Percentiles rank a stretch among this genome's conserved stretches.
These are phyloP conservation scores for Spheniscus humboldti DNA, from an alignment of 2,797 vertebrate genomes.

Conservation along the genomic window DNA sequence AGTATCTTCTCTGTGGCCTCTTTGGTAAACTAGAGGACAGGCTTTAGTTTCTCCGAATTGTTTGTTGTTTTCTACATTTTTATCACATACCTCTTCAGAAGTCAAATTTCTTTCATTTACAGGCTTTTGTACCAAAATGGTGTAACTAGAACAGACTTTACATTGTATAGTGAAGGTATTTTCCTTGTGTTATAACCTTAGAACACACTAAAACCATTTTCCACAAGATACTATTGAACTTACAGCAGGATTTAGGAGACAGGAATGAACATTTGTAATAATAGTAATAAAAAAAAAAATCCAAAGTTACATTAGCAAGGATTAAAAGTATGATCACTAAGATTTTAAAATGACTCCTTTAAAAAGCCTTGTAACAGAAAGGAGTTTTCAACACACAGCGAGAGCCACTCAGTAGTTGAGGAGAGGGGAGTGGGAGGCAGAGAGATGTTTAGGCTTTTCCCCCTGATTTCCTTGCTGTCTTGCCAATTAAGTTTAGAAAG, in stretches of 20 bases:
- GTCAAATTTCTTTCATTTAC: not conserved
- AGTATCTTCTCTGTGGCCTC: not conserved
- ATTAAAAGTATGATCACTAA: not conserved
- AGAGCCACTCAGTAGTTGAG: not conserved
- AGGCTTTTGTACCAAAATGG: not conserved
- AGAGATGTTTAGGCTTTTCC: not conserved
- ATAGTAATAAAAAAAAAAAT: not conserved
- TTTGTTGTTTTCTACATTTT: not conserved
- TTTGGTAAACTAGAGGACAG: not conserved
- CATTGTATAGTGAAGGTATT: not conserved
- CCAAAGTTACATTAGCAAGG: not conserved
- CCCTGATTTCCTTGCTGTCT: not conserved
- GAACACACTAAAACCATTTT: constrained; percentile 13
- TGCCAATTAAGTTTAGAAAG: not conserved
- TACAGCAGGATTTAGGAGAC: constrained; percentile 46
- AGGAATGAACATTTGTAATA: constrained; percentile 17
- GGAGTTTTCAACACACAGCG: not conserved
- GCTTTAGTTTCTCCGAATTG: not conserved
- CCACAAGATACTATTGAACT: constrained; percentile 16
- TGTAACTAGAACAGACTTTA: not conserved
- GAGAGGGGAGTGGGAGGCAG: not conserved
- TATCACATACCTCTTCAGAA: not conserved
- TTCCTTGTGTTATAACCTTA: constrained; percentile 3
- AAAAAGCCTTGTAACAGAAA: not conserved
- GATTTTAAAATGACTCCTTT: not conserved